Percentiles rank a stretch among this genome's conserved stretches.
Conservation (phyloP, 1,140 invertebrate genomes). For the Drosophila triauraria region DNA sequence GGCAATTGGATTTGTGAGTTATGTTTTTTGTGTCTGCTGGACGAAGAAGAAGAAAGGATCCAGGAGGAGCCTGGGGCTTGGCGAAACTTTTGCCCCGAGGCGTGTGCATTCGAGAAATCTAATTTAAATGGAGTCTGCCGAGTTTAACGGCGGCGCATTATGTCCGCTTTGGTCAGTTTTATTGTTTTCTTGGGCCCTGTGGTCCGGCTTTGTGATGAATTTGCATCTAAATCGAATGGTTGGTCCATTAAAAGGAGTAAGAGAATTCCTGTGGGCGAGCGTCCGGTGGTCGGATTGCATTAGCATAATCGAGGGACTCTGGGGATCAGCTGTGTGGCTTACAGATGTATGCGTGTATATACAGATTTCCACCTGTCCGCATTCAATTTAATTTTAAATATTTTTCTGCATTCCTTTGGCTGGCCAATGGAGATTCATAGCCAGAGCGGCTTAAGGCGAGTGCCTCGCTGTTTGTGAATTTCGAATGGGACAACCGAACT, state of each 20-base stretch:
- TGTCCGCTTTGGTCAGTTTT: slow-evolving; percentile 62
- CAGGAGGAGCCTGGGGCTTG: neutral
- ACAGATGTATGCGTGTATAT: slow-evolving; percentile 11
- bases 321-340: slow-evolving; percentile 52
- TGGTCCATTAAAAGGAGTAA: slow-evolving; percentile 74
- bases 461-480: slow-evolving; percentile 46
- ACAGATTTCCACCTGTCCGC: slow-evolving; percentile 5
- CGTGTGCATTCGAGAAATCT: slow-evolving; percentile 46
- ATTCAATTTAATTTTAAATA: slow-evolving; percentile 54
- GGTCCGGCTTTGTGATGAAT: slow-evolving; percentile 76
- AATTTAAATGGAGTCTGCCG: slow-evolving; percentile 52
- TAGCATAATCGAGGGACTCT: slow-evolving; percentile 76
- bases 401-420: slow-evolving; percentile 27
- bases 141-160: slow-evolving; percentile 28
- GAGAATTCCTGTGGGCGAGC: slow-evolving; percentile 45
- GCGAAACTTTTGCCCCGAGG: slow-evolving; percentile 38
- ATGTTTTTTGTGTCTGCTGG: slow-evolving; percentile 47
- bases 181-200: slow-evolving; percentile 50
- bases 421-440: slow-evolving; percentile 33
- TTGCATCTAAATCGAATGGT: slow-evolving; percentile 83
- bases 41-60: slow-evolving; percentile 1
- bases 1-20: slow-evolving; percentile 82
- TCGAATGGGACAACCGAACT: slow-evolving; percentile 17
- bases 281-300: slow-evolving; percentile 47
- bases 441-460: slow-evolving; percentile 21